Conservation (phyloP, 2,113 vertebrate genomes). For the Martes martes region DNA sequence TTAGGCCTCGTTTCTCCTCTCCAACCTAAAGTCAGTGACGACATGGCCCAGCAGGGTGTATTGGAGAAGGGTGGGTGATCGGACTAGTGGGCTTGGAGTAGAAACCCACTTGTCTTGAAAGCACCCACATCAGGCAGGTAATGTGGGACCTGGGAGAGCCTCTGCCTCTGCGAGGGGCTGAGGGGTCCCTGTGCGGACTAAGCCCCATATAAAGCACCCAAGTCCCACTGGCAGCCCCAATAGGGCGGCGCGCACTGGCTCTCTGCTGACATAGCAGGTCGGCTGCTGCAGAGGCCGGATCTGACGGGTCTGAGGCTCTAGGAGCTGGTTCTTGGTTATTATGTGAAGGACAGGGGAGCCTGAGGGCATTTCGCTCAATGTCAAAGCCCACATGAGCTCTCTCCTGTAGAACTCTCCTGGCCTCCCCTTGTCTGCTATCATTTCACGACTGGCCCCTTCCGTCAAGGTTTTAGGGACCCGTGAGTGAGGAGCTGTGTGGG, state of each 20-base stretch:
- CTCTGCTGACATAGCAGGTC: neutral
- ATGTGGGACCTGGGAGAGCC: rapidly evolving
- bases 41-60: rapidly evolving
- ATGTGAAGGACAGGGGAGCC: neutral
- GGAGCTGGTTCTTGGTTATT: rapidly evolving
- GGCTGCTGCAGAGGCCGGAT: rapidly evolving
- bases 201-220: neutral
- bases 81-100: rapidly evolving
- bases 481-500: too few relatives aligned
- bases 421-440: neutral
- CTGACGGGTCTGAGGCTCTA: rapidly evolving
- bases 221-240: neutral
- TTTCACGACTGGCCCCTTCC: neutral
- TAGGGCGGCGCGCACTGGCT: rapidly evolving
- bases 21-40: neutral
- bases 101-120: rapidly evolving
- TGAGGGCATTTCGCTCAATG: neutral
- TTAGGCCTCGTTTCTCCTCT: neutral
- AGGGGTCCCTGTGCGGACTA: rapidly evolving
- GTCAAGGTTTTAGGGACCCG: neutral
- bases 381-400: neutral
- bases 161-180: too few relatives aligned
- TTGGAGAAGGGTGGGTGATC: rapidly evolving
- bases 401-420: neutral
- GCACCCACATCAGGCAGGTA: too few relatives aligned